These are phyloP conservation scores for Carollia perspicillata DNA, from an alignment of 2,113 vertebrate genomes.

Conservation along the genomic window DNA sequence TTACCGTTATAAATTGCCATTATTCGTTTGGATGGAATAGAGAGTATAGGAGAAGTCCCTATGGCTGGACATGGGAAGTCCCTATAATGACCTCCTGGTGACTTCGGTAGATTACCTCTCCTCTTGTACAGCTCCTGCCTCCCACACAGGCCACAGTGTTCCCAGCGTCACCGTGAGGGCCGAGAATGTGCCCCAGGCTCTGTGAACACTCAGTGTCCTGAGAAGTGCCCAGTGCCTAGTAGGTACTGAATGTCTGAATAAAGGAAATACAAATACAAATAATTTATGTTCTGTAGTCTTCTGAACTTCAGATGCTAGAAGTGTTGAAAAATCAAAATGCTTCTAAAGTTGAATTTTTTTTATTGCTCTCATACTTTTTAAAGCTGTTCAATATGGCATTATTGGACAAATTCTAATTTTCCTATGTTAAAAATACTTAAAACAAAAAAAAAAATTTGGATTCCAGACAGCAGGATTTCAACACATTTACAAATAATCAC, in stretches of 20 bases:
- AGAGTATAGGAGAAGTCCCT: not conserved
- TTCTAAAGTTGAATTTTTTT: not conserved
- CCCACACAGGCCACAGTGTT: not conserved
- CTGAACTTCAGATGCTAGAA: not conserved
- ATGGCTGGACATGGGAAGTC: not conserved
- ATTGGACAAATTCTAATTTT: not conserved
- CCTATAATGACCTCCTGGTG: not conserved
- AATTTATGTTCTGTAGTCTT: not conserved
- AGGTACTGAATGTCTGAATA: not conserved
- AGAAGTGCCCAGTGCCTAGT: not conserved
- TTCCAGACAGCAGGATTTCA: not conserved
- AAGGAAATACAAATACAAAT: not conserved
- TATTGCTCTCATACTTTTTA: not conserved
- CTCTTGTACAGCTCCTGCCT: not conserved
- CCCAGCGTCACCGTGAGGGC: not conserved
- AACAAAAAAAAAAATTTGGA: not conserved
- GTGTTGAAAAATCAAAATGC: not conserved
- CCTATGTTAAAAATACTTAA: not conserved
- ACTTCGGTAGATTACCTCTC: not conserved
- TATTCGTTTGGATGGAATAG: not conserved
- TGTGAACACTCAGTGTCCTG: not conserved
- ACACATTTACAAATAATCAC: slow-evolving; percentile 4
- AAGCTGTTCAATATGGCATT: not conserved
- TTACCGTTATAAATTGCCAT: not conserved
- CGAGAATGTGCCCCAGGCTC: not conserved